Conservation (phyloP, 2,113 vertebrate genomes). For the Aramus guarauna region DNA sequence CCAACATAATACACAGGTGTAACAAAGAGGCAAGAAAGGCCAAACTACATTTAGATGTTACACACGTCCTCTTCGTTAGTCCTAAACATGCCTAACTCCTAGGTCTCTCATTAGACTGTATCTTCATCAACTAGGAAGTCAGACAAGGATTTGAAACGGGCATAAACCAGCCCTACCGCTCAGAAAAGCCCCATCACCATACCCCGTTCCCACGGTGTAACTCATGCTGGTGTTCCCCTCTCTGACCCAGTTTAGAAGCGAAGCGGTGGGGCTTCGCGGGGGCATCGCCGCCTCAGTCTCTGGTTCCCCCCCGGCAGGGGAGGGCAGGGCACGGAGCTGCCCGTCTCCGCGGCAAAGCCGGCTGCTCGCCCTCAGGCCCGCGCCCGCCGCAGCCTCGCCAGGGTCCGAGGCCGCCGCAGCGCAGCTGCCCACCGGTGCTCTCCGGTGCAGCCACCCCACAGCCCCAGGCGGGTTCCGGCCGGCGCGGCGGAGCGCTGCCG, state of each 20-base stretch:
- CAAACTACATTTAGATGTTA: neutral
- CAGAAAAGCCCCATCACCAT: accelerated
- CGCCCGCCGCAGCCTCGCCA: neutral
- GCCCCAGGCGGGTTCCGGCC: too few species aligned
- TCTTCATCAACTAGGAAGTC: accelerated
- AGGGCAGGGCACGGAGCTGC: neutral
- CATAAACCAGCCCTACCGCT: accelerated
- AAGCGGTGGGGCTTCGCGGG: accelerated
- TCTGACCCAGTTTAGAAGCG: accelerated
- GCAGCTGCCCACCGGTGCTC: neutral
- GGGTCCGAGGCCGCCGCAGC: neutral
- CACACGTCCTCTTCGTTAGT: accelerated
- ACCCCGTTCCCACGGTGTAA: accelerated
- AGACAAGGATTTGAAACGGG: accelerated
- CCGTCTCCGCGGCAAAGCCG: neutral
- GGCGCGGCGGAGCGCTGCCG: neutral
- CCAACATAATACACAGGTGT: too few species aligned
- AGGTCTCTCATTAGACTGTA: accelerated
- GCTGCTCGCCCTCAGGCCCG: neutral
- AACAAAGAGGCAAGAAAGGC: neutral
- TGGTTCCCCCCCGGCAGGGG: accelerated
- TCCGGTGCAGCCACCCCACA: too few species aligned
- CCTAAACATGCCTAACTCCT: too few species aligned
- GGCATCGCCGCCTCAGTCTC: accelerated
- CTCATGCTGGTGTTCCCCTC: accelerated